Evolutionary conservation across 2,113 vertebrate species (phyloP).

Genomic region (Amazona guildingii): DNA sequence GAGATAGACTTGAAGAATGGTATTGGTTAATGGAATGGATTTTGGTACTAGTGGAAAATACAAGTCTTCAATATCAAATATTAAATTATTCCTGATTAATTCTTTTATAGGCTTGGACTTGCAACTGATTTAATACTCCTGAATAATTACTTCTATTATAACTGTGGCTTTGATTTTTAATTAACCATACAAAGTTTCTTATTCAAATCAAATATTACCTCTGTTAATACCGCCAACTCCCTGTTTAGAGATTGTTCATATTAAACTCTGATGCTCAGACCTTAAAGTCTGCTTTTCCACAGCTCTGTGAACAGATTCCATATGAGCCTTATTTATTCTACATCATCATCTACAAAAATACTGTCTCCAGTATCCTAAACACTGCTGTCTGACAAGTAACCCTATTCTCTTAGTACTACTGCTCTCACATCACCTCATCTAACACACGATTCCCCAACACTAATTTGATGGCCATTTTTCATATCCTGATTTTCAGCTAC

Average conservation of each 20-base stretch:
- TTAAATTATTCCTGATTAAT: constrained; percentile 74
- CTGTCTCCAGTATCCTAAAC: background rate
- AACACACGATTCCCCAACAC: background rate
- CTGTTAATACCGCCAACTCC: constrained; percentile 12
- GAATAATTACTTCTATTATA: constrained; percentile 67
- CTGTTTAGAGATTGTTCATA: constrained; percentile 41
- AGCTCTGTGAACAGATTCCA: background rate
- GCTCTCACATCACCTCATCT: background rate
- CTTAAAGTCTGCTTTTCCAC: background rate
- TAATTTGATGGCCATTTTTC: background rate
- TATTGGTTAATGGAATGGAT: constrained; percentile 66
- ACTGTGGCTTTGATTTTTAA: constrained; percentile 63
- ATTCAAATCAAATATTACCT: constrained; percentile 47
- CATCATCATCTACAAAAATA: background rate
- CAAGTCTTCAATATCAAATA: constrained; percentile 65
- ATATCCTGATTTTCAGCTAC: background rate
- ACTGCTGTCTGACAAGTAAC: background rate
- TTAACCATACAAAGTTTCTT: constrained; percentile 46
- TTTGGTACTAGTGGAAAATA: constrained; percentile 52
- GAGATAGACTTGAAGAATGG: constrained; percentile 43
- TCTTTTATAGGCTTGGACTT: constrained; percentile 61
- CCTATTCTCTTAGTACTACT: background rate
- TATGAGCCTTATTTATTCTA: background rate
- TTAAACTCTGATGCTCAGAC: background rate
- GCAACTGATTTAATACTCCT: constrained; percentile 54